Percentiles rank a stretch among this genome's conserved stretches.
Conservation (phyloP, 1,140 invertebrate genomes). For the Proctacanthus coquilletti region DNA sequence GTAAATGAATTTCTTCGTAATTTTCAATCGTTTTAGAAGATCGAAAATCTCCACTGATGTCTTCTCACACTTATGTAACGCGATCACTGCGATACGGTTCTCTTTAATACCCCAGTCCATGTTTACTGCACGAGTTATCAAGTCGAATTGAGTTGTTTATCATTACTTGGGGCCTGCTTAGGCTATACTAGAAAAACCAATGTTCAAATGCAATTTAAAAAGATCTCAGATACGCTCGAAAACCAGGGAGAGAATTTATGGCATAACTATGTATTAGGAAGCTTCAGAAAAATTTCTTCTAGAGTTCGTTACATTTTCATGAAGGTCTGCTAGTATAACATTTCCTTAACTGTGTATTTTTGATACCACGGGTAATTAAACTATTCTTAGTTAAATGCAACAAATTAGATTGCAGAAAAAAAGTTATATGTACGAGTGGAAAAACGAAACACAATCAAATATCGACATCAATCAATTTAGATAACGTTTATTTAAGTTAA, state of each 20-base stretch:
- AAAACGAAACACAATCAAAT: too few species aligned
- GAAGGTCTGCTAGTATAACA: too few species aligned
- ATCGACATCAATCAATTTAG: too few species aligned
- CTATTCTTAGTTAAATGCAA: too few species aligned
- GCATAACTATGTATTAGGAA: not conserved
- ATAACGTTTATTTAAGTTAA: too few species aligned
- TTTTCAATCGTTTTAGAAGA: not conserved
- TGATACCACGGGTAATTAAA: too few species aligned
- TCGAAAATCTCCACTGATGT: not conserved
- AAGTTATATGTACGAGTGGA: too few species aligned
- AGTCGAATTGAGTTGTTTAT: not conserved
- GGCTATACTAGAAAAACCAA: not conserved
- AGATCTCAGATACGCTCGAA: not conserved
- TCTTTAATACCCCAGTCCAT: conserved; percentile 26
- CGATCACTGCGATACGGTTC: not conserved
- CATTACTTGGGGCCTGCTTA: too few species aligned
- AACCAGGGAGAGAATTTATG: not conserved
- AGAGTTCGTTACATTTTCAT: too few species aligned
- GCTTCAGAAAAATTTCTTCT: too few species aligned
- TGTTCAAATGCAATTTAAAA: not conserved
- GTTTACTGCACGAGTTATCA: conserved; percentile 22
- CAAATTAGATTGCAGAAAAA: too few species aligned
- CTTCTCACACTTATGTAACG: not conserved
- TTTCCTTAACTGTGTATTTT: too few species aligned
- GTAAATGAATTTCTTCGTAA: not conserved